Evolutionary conservation across 2,888 invertebrate species (phyloP).

Genomic region (Calliphora vomitoria): DNA sequence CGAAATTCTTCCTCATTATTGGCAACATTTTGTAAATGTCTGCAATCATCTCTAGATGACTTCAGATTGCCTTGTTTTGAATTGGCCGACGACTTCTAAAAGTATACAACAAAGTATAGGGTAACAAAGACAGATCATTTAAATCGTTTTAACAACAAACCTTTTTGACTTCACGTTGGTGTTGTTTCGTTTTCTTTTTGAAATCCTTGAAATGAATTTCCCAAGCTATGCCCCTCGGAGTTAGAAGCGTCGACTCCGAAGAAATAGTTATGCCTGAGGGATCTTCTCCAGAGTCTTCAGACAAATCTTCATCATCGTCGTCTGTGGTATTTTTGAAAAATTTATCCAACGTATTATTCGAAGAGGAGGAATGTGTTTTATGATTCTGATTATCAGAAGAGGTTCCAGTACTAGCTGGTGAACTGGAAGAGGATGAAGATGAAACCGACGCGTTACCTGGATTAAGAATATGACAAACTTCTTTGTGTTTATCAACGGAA

Average conservation of each 20-base stretch:
- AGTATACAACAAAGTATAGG: background rate
- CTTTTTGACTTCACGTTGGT: conserved; percentile 58
- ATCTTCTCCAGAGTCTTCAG: conserved; percentile 93
- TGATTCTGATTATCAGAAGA: conserved; percentile 71
- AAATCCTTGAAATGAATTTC: conserved; percentile 91
- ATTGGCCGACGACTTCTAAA: conserved; percentile 43
- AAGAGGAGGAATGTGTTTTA: conserved; percentile 76
- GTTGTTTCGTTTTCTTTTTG: conserved; percentile 72
- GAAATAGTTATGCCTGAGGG: conserved; percentile 85
- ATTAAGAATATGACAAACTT: conserved; percentile 88
- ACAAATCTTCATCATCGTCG: conserved; percentile 86
- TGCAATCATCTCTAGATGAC: conserved; percentile 21
- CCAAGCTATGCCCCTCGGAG: conserved; percentile 92
- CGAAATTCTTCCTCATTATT: conserved; percentile 55
- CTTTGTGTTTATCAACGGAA: conserved; percentile 91
- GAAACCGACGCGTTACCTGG: conserved; percentile 78
- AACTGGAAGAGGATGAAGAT: conserved; percentile 77
- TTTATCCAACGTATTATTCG: conserved; percentile 77
- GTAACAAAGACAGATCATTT: too few species aligned
- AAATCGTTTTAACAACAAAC: background rate
- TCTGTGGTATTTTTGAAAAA: conserved; percentile 82
- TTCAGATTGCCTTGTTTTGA: conserved; percentile 35
- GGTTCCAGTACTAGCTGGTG: conserved; percentile 69
- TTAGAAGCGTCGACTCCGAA: conserved; percentile 83
- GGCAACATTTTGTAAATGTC: conserved; percentile 44